These are phyloP conservation scores for Tachina grossa DNA, from an alignment of 2,888 invertebrate genomes.

Conservation along the genomic window DNA sequence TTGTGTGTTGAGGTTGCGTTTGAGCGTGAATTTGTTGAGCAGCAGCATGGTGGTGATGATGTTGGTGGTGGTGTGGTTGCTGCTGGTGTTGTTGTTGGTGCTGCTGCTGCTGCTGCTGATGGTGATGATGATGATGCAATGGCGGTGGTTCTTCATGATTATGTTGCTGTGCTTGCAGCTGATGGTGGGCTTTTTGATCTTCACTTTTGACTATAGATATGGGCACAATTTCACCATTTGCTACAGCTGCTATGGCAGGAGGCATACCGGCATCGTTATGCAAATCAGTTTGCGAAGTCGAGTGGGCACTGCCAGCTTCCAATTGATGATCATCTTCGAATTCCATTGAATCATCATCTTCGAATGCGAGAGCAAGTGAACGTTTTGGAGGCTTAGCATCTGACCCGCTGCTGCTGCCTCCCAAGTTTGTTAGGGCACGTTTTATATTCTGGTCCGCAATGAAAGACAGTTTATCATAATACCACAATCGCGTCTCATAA, in stretches of 20 bases:
- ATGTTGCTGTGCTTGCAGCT: conserved; percentile 67
- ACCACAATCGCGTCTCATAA: conserved; percentile 81
- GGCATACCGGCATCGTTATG: conserved; percentile 72
- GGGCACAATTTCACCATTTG: conserved; percentile 76
- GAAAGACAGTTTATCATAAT: conserved; percentile 80
- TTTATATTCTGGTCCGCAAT: conserved; percentile 81
- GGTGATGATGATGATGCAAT: conserved; percentile 74
- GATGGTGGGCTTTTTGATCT: conserved; percentile 69
- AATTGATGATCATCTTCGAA: conserved; percentile 79
- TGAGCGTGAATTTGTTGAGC: conserved; percentile 70
- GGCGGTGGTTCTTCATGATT: conserved; percentile 62
- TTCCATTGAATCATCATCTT: conserved; percentile 81
- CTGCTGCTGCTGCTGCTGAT: conserved; percentile 52
- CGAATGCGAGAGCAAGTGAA: conserved; percentile 78
- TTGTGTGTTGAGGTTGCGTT: conserved; percentile 74
- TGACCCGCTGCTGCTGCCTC: conserved; percentile 48
- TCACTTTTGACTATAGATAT: conserved; percentile 79
- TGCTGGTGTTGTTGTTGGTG: conserved; percentile 73
- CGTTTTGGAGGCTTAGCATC: conserved; percentile 76
- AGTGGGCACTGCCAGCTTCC: conserved; percentile 72
- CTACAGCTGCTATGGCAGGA: conserved; percentile 74
- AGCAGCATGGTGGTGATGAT: conserved; percentile 64
- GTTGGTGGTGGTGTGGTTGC: conserved; percentile 72
- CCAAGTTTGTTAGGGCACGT: conserved; percentile 69
- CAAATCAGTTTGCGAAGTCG: conserved; percentile 69